phyloP scores from a whole-genome alignment of 2,888 invertebrate genomes.

The Thysanoteuthis rhombus region DNA sequence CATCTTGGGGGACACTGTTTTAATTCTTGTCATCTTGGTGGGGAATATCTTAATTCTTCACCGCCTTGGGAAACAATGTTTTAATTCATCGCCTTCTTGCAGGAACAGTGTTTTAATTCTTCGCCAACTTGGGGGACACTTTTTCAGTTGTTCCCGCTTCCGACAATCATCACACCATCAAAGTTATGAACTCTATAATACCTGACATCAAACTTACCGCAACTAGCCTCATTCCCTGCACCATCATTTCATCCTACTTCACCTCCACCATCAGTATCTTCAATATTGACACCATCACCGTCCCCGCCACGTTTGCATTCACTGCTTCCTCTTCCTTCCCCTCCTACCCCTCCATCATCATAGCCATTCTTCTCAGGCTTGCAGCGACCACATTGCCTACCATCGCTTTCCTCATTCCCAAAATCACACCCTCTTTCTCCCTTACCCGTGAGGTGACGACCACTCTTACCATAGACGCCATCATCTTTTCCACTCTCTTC shows the following conservation, averaged over 20 bases:
- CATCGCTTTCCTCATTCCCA: not conserved
- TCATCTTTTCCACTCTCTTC: not conserved
- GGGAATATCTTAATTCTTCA: too few relatives aligned
- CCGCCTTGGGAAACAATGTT: too few relatives aligned
- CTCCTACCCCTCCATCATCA: too few relatives aligned
- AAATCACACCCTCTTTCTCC: not conserved
- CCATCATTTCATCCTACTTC: not conserved
- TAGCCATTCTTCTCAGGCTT: too few relatives aligned
- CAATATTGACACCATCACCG: not conserved
- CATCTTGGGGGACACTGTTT: too few relatives aligned
- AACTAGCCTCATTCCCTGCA: not conserved
- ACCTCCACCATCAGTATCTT: not conserved
- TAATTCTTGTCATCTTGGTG: too few relatives aligned
- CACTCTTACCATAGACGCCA: not conserved
- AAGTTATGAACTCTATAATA: not conserved
- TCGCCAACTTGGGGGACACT: not conserved
- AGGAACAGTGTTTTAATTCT: too few relatives aligned
- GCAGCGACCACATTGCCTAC: too few relatives aligned
- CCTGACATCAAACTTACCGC: not conserved
- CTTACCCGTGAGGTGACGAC: not conserved
- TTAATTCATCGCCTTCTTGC: too few relatives aligned
- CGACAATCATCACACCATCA: not conserved
- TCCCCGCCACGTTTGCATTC: not conserved
- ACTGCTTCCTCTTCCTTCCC: not conserved
- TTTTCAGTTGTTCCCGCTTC: not conserved